Conservation (phyloP, 2,113 vertebrate genomes). For the rat (Rattus norvegicus) region DNA sequence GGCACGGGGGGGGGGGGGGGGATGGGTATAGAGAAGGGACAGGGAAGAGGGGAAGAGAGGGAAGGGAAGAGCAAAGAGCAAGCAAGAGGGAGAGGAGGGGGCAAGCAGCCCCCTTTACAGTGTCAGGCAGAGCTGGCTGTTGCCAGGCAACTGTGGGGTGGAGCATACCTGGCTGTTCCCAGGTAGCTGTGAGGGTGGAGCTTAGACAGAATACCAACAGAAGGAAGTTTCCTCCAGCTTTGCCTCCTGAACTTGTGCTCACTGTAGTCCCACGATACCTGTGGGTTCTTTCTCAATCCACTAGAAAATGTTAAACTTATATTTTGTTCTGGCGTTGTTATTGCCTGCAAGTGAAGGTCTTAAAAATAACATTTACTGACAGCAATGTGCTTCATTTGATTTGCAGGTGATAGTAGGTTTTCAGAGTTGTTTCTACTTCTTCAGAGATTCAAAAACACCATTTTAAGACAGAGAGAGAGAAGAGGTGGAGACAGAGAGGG, state of each 20-base stretch:
- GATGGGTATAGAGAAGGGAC: too few species aligned
- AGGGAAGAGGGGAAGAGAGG: too few species aligned
- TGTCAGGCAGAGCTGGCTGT: too few species aligned
- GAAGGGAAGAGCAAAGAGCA: too few species aligned
- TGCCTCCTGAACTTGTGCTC: background rate
- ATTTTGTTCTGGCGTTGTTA: slow-evolving; percentile 33
- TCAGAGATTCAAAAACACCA: slow-evolving; percentile 65
- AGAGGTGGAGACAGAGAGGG: too few species aligned
- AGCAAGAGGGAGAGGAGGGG: too few species aligned
- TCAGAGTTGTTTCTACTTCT: slow-evolving; percentile 66
- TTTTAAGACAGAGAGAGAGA: background rate
- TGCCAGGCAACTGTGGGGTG: too few species aligned
- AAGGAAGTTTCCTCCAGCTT: background rate
- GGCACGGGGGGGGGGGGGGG: too few species aligned
- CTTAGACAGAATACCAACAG: too few species aligned
- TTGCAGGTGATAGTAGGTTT: slow-evolving; percentile 73
- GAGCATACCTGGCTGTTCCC: too few species aligned
- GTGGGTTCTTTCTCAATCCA: background rate
- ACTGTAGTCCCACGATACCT: background rate
- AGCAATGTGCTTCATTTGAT: slow-evolving; percentile 62
- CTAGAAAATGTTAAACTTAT: slow-evolving; percentile 21
- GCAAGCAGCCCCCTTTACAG: too few species aligned
- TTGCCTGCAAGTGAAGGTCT: slow-evolving; percentile 52
- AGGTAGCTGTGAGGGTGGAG: too few species aligned
- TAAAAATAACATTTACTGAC: slow-evolving; percentile 71